phyloP scores from a whole-genome alignment of 2,113 vertebrate genomes.

The Python bivittatus region DNA sequence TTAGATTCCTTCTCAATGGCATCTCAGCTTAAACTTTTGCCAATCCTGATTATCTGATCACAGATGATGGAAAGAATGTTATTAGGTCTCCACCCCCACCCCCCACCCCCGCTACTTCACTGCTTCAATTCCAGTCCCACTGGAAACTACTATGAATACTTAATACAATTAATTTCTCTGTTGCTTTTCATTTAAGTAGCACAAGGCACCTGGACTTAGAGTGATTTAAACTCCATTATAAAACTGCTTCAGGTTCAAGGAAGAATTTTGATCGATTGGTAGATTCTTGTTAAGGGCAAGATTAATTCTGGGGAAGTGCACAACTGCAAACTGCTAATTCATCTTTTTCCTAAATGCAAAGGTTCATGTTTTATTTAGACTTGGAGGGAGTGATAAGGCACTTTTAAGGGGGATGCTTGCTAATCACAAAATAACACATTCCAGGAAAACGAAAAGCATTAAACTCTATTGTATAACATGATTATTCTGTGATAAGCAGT shows the following conservation, averaged over 20 bases:
- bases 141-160: slow-evolving; percentile 60
- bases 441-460: slow-evolving; percentile 49
- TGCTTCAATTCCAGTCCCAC: slow-evolving; percentile 33
- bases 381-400: slow-evolving; percentile 56
- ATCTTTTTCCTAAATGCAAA: slow-evolving; percentile 52
- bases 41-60: slow-evolving; percentile 64
- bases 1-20: slow-evolving; percentile 46
- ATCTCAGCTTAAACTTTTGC: slow-evolving; percentile 46
- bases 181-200: slow-evolving; percentile 68
- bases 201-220: slow-evolving; percentile 54
- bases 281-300: slow-evolving; percentile 64
- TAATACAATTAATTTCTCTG: slow-evolving; percentile 68
- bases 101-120: slow-evolving; percentile 42
- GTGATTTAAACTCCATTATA: slow-evolving; percentile 63
- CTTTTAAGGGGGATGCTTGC: slow-evolving; percentile 63
- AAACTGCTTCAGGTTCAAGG: slow-evolving; percentile 63
- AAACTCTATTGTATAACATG: slow-evolving; percentile 39
- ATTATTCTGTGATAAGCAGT: slow-evolving; percentile 54
- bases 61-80: slow-evolving; percentile 55
- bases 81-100: slow-evolving; percentile 51
- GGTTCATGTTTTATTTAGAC: slow-evolving; percentile 51
- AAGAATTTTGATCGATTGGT: slow-evolving; percentile 64
- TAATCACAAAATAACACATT: slow-evolving; percentile 61
- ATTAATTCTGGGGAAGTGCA: slow-evolving; percentile 66
- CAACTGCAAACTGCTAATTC: slow-evolving; percentile 61